These are phyloP conservation scores for Muscidifurax raptorellus DNA, from an alignment of 1,140 invertebrate genomes.

Conservation along the genomic window DNA sequence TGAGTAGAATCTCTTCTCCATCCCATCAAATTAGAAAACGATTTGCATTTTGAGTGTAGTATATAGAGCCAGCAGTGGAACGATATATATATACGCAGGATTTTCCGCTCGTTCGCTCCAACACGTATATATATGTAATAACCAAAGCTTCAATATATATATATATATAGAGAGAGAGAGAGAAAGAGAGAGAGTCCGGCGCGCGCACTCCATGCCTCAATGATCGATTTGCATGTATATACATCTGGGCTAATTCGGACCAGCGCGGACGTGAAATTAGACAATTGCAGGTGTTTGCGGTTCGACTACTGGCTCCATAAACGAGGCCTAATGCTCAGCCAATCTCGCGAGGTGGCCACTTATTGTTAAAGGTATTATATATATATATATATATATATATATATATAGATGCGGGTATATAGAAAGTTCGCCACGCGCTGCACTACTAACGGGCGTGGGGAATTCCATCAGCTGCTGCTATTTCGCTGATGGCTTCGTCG, in stretches of 20 bases:
- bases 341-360: not conserved
- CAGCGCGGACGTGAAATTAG: not conserved
- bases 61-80: not conserved
- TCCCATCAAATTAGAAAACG: not conserved
- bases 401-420: not conserved
- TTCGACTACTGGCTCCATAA: not conserved
- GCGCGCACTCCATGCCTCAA: not conserved
- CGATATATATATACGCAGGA: not conserved
- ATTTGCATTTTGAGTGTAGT: not conserved
- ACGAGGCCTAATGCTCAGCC: not conserved
- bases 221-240: slow-evolving; percentile 26
- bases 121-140: not conserved
- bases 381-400: too few species aligned
- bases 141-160: not conserved
- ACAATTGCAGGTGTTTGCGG: slow-evolving; percentile 15
- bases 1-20: not conserved
- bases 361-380: not conserved
- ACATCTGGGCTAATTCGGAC: not conserved
- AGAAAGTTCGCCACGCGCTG: not conserved
- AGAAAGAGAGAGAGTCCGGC: not conserved
- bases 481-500: not conserved
- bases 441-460: not conserved
- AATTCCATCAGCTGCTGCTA: not conserved
- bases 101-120: not conserved
- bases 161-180: not conserved